These are phyloP conservation scores for Prionchulus punctatus DNA, from an alignment of 2,888 invertebrate genomes.

Conservation along the genomic window DNA sequence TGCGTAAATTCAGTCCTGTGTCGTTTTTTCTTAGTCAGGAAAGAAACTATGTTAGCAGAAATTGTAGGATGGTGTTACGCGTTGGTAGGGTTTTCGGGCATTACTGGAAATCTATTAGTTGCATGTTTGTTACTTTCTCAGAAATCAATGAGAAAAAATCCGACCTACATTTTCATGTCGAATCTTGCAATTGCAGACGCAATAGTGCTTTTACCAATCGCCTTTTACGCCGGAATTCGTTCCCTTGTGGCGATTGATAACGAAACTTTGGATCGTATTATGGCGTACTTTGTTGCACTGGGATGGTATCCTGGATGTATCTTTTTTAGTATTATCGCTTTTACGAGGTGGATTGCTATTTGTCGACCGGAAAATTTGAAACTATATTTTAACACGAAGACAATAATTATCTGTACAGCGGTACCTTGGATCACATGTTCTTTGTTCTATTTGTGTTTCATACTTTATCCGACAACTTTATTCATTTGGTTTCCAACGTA, in stretches of 20 bases:
- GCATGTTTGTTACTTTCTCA: too few species aligned
- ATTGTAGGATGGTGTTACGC: too few species aligned
- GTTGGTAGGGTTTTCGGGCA: too few species aligned
- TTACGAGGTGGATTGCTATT: not conserved
- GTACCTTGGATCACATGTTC: not conserved
- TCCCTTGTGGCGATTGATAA: not conserved
- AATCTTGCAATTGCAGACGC: not conserved
- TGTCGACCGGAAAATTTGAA: not conserved
- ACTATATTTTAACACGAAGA: not conserved
- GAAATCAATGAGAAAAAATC: too few species aligned
- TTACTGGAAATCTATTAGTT: too few species aligned
- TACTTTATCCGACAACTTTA: not conserved
- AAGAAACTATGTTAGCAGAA: too few species aligned
- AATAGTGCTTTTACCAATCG: not conserved
- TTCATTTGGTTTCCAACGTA: not conserved
- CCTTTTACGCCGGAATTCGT: not conserved
- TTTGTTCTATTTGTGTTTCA: not conserved
- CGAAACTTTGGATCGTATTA: not conserved
- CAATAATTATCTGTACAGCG: not conserved
- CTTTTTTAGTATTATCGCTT: not conserved
- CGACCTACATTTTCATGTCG: slow-evolving; percentile 1
- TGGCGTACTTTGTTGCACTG: not conserved
- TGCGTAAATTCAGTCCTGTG: too few species aligned
- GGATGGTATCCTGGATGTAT: not conserved
- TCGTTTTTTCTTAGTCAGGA: too few species aligned